Conservation (phyloP, 64 coral and sea anemone species). For the Astreopora myriophthalma region DNA sequence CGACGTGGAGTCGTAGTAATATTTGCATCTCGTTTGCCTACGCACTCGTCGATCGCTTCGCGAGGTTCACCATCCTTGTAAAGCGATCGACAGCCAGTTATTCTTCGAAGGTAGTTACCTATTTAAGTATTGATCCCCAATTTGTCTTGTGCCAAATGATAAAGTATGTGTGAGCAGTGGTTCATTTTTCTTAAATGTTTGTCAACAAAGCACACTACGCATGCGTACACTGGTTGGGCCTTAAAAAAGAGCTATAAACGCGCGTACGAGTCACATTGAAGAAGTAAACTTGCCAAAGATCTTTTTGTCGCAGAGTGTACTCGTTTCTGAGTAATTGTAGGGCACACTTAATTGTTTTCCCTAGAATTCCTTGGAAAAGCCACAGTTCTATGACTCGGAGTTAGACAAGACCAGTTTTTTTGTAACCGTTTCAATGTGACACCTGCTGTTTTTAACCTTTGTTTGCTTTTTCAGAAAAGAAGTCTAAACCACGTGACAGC, state of each 20-base stretch:
- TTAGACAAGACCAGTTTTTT: neutral
- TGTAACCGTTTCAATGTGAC: neutral
- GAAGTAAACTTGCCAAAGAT: neutral
- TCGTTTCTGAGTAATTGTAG: neutral
- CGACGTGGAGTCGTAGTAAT: neutral
- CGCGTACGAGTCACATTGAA: neutral
- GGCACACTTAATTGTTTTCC: neutral
- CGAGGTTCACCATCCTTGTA: neutral
- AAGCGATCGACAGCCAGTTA: neutral
- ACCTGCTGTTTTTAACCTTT: neutral
- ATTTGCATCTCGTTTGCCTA: neutral
- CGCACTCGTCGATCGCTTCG: neutral
- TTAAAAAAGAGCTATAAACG: neutral
- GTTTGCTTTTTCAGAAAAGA: constrained; percentile 15
- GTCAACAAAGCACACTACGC: neutral
- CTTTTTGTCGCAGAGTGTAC: neutral
- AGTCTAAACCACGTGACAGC: constrained; percentile 37
- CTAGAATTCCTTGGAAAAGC: neutral
- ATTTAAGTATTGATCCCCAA: no score
- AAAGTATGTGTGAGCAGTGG: neutral
- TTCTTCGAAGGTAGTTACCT: no score
- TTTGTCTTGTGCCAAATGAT: neutral
- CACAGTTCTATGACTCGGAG: no score
- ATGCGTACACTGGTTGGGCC: no score
- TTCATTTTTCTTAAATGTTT: neutral